Conservation (phyloP, 2,888 invertebrate genomes). For the Papilio demoleus region DNA sequence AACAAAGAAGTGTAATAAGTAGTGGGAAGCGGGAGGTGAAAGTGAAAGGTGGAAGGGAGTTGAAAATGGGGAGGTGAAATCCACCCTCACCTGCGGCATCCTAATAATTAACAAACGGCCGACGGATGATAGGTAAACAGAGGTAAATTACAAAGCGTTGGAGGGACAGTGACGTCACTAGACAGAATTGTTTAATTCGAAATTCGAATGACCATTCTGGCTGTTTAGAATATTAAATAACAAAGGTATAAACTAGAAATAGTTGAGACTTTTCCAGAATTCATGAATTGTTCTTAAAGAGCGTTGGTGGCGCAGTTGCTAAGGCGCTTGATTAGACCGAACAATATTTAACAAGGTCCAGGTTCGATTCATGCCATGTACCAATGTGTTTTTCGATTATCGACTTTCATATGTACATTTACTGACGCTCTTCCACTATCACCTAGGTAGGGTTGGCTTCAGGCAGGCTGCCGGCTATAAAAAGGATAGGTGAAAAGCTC, state of each 20-base stretch:
- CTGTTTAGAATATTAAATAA: neutral
- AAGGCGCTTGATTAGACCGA: no score
- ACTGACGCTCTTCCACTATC: no score
- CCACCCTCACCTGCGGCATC: constrained; percentile 38
- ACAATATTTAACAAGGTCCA: no score
- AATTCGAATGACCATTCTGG: neutral
- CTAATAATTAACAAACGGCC: constrained; percentile 38
- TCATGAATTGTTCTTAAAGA: neutral
- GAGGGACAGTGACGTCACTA: constrained; percentile 33
- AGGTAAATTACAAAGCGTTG: constrained; percentile 35
- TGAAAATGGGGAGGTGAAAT: constrained; percentile 12
- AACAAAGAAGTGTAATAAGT: constrained; percentile 32
- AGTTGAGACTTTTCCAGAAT: neutral
- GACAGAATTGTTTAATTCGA: neutral
- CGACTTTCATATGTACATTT: no score
- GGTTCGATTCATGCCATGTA: no score
- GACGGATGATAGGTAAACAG: constrained; percentile 37
- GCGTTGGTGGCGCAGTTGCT: no score
- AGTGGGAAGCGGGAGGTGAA: neutral
- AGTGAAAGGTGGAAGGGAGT: neutral
- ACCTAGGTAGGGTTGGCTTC: no score
- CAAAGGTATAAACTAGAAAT: neutral
- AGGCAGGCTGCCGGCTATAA: no score
- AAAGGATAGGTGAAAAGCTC: no score
- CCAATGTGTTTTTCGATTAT: no score